Evolutionary conservation across 2,113 vertebrate genomes (phyloP), one percentile per base, ranked within the genome.

Genomic region (Elanoides forficatus): DNA sequence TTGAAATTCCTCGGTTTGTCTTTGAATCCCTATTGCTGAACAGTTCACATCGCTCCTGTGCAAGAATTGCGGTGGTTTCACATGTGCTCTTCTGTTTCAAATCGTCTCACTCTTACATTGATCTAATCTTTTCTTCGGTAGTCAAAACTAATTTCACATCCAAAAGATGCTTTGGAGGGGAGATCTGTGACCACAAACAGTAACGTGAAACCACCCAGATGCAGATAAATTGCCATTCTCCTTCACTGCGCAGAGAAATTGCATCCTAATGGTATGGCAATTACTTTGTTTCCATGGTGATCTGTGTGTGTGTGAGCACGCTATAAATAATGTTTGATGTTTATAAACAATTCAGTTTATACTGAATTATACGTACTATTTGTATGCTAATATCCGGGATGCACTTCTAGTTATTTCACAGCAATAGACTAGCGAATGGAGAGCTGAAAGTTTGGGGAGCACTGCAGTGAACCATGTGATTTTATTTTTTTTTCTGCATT

Each of bases 211-310:
- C 95, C 81, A 85, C 95, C 71, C 81, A 88, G 91, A 94, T 40
- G 58, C 59, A 91, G 87, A 94, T 90, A 87, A 94, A 90, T 91
- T 80, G 89, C 71, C 45, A 59, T 93, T 93, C 91, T 95, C 40
- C 13, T 55, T 90, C 13, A 0, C 85, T 66, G 73, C 18, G 5
- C 78, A 55, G 74, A 76, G 74, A 95, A 93, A 90, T 80, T 70
- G 45, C 9, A 4, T 70, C 55, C 74, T 95, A 94, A 96, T 91
- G 42, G 87, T 68, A 55, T 9, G 52, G 73, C 84, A 95, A 96
- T 97, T 95, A 80, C 87, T 84, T 84, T 83, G 97, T 95, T 91
- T 91, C 95, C 87, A 91, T 95, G 93, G 95, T 21, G 81, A 94
- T 8, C 26, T 53, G 0, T 18, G 43, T 72, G 29, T 67, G 38